Evolutionary conservation across 1,140 invertebrate species (phyloP).

Genomic region (Diorhabda elongata): DNA sequence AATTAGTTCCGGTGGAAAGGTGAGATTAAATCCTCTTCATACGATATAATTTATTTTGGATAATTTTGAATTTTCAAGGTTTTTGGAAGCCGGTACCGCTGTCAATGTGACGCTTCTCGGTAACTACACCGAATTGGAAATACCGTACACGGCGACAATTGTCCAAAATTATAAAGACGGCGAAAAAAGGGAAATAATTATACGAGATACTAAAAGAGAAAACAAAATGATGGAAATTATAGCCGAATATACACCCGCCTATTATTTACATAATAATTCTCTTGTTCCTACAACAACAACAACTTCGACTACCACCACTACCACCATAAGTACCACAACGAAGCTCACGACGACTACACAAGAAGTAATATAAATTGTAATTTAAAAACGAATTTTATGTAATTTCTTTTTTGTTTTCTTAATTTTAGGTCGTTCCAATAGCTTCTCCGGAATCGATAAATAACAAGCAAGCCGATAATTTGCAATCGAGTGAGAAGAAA

Average conservation of each 20-base stretch:
- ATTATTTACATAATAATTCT: slow-evolving; percentile 67
- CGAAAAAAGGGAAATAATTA: slow-evolving; percentile 47
- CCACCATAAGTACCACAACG: slow-evolving; percentile 59
- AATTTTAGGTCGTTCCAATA: slow-evolving; percentile 16
- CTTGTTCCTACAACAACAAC: slow-evolving; percentile 72
- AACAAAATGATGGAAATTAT: slow-evolving; percentile 62
- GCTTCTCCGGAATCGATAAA: slow-evolving; percentile 20
- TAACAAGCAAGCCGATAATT: slow-evolving; percentile 16
- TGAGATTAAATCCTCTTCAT: neutral
- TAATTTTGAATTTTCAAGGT: no score
- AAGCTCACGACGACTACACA: slow-evolving; percentile 54
- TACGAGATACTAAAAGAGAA: slow-evolving; percentile 59
- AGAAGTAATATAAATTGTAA: slow-evolving; percentile 35
- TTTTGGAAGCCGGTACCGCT: slow-evolving; percentile 67
- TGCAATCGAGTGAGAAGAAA: slow-evolving; percentile 32
- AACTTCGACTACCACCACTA: slow-evolving; percentile 67
- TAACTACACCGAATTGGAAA: slow-evolving; percentile 65
- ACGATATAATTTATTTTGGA: no score
- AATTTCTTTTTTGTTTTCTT: no score
- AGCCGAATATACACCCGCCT: slow-evolving; percentile 65
- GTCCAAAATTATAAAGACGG: slow-evolving; percentile 66
- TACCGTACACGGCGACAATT: slow-evolving; percentile 67
- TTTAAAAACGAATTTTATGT: no score
- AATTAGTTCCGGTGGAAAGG: slow-evolving; percentile 56
- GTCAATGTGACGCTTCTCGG: slow-evolving; percentile 72